Conservation (phyloP, 2,888 invertebrate species). For the Pantelozetes paolii region DNA sequence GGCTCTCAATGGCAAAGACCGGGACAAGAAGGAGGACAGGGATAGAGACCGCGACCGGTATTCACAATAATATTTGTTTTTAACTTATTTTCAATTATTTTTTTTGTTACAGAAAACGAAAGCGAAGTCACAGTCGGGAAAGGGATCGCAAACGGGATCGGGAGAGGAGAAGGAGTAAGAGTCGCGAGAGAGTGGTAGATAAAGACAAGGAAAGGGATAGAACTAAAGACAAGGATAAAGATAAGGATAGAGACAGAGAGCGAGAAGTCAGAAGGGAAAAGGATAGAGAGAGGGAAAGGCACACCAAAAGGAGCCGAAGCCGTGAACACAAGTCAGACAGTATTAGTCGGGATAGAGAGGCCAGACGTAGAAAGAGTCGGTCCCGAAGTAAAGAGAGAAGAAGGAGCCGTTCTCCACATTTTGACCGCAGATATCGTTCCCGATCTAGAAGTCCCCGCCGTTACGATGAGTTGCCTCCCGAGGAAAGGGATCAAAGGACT, state of each 20-base stretch:
- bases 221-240: conserved; percentile 38
- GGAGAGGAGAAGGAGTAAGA: conserved; percentile 7
- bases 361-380: conserved; percentile 42
- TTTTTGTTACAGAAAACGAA: conserved; percentile 46
- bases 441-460: conserved; percentile 41
- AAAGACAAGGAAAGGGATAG: conserved; percentile 42
- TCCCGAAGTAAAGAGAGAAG: conserved; percentile 35
- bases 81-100: conserved; percentile 10
- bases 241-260: conserved; percentile 46
- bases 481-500: conserved; percentile 96
- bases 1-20: background rate
- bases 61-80: background rate
- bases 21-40: conserved; percentile 49
- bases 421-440: conserved; percentile 27
- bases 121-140: conserved; percentile 47
- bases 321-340: conserved; percentile 45
- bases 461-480: conserved; percentile 57
- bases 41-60: conserved; percentile 52
- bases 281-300: conserved; percentile 44
- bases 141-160: conserved; percentile 46
- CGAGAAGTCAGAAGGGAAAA: conserved; percentile 42
- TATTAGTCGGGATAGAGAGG: conserved; percentile 43
- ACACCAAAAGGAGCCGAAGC: conserved; percentile 48
- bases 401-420: background rate
- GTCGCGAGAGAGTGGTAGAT: conserved; percentile 42